phyloP scores from a whole-genome alignment of 2,113 vertebrate genomes.

The Gracilinanus agilis region DNA sequence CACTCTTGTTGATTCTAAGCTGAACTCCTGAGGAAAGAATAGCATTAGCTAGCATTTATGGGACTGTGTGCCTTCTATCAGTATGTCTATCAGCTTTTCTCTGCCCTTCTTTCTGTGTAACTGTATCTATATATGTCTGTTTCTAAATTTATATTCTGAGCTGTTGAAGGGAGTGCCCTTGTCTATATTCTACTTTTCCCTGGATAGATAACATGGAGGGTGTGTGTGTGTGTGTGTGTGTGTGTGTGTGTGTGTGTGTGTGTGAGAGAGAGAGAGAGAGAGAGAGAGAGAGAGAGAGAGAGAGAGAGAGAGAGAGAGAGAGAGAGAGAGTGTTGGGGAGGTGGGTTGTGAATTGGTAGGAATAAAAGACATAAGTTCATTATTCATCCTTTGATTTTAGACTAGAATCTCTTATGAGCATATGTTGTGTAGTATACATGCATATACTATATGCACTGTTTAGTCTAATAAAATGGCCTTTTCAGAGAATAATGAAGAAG shows the following conservation, averaged over 20 bases:
- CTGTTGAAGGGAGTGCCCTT: background rate
- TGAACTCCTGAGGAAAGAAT: background rate
- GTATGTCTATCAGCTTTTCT: background rate
- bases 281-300: too few relatives aligned
- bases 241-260: background rate
- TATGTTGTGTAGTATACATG: background rate
- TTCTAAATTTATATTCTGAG: constrained; percentile 7
- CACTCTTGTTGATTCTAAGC: background rate
- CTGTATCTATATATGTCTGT: constrained; percentile 9
- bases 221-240: background rate
- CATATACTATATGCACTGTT: background rate
- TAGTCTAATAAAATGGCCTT: background rate
- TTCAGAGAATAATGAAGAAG: background rate
- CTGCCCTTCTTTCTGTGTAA: background rate
- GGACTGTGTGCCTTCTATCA: background rate
- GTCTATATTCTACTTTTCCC: background rate
- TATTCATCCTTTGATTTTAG: background rate
- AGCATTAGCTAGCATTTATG: background rate
- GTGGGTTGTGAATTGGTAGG: background rate
- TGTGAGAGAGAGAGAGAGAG: too few relatives aligned
- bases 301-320: too few relatives aligned
- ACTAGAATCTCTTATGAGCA: background rate
- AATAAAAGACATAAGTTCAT: background rate
- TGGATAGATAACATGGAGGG: background rate
- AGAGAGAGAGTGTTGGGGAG: too few relatives aligned